Conservation (phyloP, 2,888 invertebrate genomes). For the Seladonia tumulorum region DNA sequence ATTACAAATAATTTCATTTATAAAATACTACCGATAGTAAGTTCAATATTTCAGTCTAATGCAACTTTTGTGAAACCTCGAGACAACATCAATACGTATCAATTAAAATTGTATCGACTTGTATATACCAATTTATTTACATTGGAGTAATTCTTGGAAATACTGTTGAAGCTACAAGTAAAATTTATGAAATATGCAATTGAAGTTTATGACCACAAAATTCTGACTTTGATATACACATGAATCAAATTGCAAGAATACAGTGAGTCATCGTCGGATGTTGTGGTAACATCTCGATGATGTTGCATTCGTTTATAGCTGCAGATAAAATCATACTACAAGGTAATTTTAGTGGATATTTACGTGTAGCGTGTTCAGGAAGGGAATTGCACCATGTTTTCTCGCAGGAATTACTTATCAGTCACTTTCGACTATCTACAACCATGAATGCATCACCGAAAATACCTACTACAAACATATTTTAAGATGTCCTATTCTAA, state of each 20-base stretch:
- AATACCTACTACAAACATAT: neutral
- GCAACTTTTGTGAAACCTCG: neutral
- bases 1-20: neutral
- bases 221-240: neutral
- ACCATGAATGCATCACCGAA: neutral
- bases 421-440: too few species aligned
- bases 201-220: neutral
- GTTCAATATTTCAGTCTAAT: neutral
- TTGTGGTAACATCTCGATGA: neutral
- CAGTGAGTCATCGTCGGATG: neutral
- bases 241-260: neutral
- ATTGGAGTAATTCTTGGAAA: neutral
- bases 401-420: neutral
- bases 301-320: neutral
- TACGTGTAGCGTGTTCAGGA: neutral
- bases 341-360: constrained; percentile 3
- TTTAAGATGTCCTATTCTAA: neutral
- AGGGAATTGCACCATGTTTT: constrained; percentile 9
- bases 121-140: neutral
- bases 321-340: neutral
- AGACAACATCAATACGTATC: neutral
- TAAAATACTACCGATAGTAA: neutral
- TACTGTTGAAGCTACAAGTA: too few species aligned
- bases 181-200: neutral
- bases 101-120: neutral